Percentiles rank a stretch among this genome's conserved stretches.
Evolutionary conservation across 2,888 invertebrate genomes (phyloP).

Genomic region (Gnatocerus cornutus): DNA sequence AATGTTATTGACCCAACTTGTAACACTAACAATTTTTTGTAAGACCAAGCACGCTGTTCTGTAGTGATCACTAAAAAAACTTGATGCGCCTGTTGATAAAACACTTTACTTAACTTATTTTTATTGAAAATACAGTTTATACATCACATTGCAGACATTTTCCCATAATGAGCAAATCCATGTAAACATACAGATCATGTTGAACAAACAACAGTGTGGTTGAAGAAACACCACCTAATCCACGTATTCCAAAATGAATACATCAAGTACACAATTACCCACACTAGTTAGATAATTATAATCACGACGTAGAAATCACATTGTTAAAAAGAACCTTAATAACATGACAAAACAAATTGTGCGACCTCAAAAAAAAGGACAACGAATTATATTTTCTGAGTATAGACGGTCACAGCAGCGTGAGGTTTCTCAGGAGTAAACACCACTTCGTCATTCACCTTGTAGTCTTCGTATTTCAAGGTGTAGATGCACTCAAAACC

Average conservation of each 20-base stretch:
- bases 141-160: conserved; percentile 16
- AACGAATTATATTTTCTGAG: conserved; percentile 55
- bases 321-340: neutral
- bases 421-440: conserved; percentile 76
- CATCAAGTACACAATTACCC: conserved; percentile 39
- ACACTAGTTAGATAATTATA: conserved; percentile 34
- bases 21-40: too few species aligned
- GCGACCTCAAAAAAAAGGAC: neutral
- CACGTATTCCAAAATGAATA: conserved; percentile 46
- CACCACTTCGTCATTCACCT: conserved; percentile 77
- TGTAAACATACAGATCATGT: conserved; percentile 32
- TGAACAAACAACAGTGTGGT: conserved; percentile 25
- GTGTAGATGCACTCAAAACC: conserved; percentile 82
- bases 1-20: too few species aligned
- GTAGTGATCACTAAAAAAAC: too few species aligned
- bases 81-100: too few species aligned
- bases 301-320: neutral
- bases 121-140: conserved; percentile 23
- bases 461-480: conserved; percentile 79
- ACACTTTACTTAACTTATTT: neutral
- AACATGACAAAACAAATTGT: neutral
- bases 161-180: conserved; percentile 38
- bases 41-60: too few species aligned
- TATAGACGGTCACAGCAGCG: conserved; percentile 63
- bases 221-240: conserved; percentile 20